These are phyloP conservation scores for Lathamus discolor DNA, from an alignment of 2,113 vertebrate species.

Conservation along the genomic window DNA sequence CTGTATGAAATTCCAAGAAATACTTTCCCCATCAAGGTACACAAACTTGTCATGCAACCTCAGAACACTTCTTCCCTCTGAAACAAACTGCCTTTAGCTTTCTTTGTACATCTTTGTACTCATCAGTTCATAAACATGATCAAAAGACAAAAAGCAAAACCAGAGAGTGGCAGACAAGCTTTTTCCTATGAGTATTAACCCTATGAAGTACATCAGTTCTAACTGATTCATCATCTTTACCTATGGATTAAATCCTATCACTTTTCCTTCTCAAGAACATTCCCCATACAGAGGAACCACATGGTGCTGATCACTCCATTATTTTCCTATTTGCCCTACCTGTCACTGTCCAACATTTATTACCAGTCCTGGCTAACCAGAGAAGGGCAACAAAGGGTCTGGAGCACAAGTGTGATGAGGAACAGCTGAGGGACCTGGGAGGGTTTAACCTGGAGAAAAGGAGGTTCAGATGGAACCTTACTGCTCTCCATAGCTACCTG, in stretches of 20 bases:
- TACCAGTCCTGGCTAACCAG: background rate
- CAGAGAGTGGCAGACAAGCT: background rate
- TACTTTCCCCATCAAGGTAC: background rate
- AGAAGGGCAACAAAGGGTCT: background rate
- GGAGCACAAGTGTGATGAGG: background rate
- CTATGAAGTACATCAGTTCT: background rate
- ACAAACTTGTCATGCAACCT: background rate
- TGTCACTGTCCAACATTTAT: background rate
- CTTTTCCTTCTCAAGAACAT: background rate
- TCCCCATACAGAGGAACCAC: background rate
- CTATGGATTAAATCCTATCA: background rate
- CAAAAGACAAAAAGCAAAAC: slow-evolving; percentile 12
- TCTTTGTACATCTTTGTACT: background rate
- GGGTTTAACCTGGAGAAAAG: background rate
- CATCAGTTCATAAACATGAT: background rate
- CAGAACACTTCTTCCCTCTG: background rate
- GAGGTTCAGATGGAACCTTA: background rate
- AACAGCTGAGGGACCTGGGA: background rate
- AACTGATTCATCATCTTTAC: background rate
- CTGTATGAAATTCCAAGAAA: background rate
- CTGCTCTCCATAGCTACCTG: background rate
- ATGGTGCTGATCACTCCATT: background rate
- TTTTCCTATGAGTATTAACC: background rate
- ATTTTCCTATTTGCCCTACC: background rate
- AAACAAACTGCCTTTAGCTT: background rate